phyloP scores from a whole-genome alignment of 2,113 vertebrate species.

The Indri indri region DNA sequence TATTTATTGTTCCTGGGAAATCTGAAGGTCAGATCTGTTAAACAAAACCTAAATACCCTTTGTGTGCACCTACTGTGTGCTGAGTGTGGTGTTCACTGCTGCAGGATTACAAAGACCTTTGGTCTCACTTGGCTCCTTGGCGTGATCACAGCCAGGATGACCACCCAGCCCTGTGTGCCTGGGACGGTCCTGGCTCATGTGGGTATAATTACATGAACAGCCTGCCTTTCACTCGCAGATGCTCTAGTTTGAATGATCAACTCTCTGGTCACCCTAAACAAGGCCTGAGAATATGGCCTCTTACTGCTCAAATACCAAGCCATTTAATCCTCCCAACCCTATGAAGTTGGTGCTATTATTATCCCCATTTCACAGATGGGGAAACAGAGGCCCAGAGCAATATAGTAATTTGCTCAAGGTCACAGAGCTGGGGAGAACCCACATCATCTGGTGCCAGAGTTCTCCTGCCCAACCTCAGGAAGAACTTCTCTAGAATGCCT shows the following conservation, averaged over 20 bases:
- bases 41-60: not conserved
- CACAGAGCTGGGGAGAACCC: not conserved
- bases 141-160: not conserved
- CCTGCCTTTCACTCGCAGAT: not conserved
- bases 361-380: not conserved
- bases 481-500: not conserved
- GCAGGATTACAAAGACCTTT: not conserved
- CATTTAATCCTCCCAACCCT: not conserved
- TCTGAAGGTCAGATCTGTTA: not conserved
- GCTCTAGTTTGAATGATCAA: not conserved
- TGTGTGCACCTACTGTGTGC: not conserved
- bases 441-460: not conserved
- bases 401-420: not conserved
- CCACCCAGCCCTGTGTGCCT: accelerated
- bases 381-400: not conserved
- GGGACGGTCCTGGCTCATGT: not conserved
- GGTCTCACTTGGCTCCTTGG: not conserved
- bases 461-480: not conserved
- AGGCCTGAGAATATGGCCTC: not conserved
- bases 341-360: not conserved
- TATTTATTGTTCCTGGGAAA: not conserved
- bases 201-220: not conserved
- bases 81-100: not conserved
- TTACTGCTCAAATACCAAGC: not conserved
- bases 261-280: not conserved